Evolutionary conservation across 2,113 vertebrate species (phyloP).

Genomic region (Oryzias woworae): DNA sequence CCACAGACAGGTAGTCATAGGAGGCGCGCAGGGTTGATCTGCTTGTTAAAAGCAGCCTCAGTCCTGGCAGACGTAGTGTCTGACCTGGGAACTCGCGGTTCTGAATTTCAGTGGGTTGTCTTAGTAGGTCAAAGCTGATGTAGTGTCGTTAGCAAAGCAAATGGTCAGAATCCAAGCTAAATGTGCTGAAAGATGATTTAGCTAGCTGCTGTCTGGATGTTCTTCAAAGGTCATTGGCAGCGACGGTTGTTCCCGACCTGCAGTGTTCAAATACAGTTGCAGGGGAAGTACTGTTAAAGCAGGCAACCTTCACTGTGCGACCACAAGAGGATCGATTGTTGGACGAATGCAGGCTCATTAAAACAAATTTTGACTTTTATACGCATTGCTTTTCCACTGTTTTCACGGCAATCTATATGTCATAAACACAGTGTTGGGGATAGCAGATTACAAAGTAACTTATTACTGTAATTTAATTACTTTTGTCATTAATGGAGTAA

Average conservation of each 20-base stretch:
- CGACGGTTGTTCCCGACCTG: not conserved
- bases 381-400: too few species aligned
- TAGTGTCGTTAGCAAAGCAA: constrained; percentile 32
- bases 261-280: constrained; percentile 68
- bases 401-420: too few species aligned
- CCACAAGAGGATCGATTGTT: constrained; percentile 6
- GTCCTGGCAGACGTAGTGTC: constrained; percentile 86
- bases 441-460: too few species aligned
- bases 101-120: constrained; percentile 6
- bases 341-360: too few species aligned
- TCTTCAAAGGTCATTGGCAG: not conserved
- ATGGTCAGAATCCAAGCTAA: constrained; percentile 27
- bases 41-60: constrained; percentile 83
- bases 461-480: too few species aligned
- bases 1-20: constrained; percentile 87
- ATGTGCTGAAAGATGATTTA: not conserved
- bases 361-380: too few species aligned
- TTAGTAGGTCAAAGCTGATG: constrained; percentile 3
- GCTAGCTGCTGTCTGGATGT: not conserved
- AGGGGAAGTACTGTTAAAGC: constrained; percentile 93
- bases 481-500: too few species aligned
- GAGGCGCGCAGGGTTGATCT: constrained; percentile 86
- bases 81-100: constrained; percentile 77
- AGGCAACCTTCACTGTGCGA: constrained; percentile 77
- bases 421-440: too few species aligned